A percentile compares a stretch with the other conserved stretches of the same genome.
Conservation (phyloP, 2,113 vertebrate genomes). For the Lagenorhynchus albirostris region DNA sequence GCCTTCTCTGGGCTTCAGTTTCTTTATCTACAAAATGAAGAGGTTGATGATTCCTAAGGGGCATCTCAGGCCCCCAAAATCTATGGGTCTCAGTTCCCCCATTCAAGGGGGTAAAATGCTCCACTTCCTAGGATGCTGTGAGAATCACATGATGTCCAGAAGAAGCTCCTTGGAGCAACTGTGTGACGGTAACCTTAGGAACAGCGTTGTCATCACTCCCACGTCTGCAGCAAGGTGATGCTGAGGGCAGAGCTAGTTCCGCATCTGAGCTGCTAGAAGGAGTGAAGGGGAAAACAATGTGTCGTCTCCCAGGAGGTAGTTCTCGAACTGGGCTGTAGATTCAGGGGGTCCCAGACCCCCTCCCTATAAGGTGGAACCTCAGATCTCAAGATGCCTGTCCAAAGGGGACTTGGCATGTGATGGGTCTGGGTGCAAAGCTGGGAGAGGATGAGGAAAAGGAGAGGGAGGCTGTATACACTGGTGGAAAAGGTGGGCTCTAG, state of each 20-base stretch:
- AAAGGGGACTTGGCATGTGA: not conserved
- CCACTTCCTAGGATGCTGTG: not conserved
- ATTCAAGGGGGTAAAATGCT: not conserved
- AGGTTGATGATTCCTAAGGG: not conserved
- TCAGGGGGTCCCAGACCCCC: no score
- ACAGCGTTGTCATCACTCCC: accelerated
- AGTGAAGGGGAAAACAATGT: not conserved
- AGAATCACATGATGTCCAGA: not conserved
- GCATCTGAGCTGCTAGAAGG: not conserved
- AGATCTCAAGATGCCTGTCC: not conserved
- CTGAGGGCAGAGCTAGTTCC: no score
- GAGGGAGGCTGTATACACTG: not conserved
- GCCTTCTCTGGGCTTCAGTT: not conserved
- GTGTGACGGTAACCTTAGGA: not conserved
- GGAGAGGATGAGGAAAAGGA: not conserved
- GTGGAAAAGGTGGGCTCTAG: not conserved
- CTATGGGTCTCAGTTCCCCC: not conserved
- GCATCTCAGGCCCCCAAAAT: not conserved
- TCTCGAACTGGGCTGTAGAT: not conserved
- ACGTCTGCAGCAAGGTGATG: accelerated
- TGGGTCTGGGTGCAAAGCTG: not conserved
- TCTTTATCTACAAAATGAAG: not conserved
- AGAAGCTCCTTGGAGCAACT: not conserved
- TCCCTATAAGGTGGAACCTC: no score
- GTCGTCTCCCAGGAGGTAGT: not conserved